These are phyloP conservation scores for Cephus spinipes DNA, from an alignment of 2,888 invertebrate species.

Conservation along the genomic window DNA sequence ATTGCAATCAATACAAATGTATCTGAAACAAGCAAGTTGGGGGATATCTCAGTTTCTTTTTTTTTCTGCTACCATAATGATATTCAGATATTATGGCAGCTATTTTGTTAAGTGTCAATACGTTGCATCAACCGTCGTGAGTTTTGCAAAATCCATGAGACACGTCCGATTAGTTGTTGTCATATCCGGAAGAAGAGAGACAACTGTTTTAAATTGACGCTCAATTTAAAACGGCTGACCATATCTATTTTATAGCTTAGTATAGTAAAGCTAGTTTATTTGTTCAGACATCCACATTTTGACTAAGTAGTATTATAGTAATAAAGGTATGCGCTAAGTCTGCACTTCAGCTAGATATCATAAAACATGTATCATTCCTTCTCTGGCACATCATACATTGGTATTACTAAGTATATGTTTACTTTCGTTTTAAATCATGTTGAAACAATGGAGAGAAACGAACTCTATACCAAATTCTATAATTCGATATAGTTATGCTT, in stretches of 20 bases:
- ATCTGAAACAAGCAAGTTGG: conserved; percentile 68
- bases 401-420: conserved; percentile 65
- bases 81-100: conserved; percentile 61
- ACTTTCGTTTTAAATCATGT: conserved; percentile 53
- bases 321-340: conserved; percentile 67
- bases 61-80: conserved; percentile 61
- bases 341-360: conserved; percentile 66
- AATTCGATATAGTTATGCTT: conserved; percentile 56
- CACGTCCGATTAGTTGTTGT: conserved; percentile 66
- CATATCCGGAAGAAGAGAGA: conserved; percentile 65
- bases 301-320: conserved; percentile 67
- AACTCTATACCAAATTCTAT: conserved; percentile 56
- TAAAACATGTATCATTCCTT: conserved; percentile 66
- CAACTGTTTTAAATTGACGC: conserved; percentile 53
- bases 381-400: conserved; percentile 66
- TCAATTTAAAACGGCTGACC: conserved; percentile 54
- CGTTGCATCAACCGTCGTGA: conserved; percentile 59
- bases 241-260: conserved; percentile 62
- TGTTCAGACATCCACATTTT: conserved; percentile 67
- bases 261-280: conserved; percentile 67
- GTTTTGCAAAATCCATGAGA: conserved; percentile 61
- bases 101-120: conserved; percentile 59
- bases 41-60: conserved; percentile 66
- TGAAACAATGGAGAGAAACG: conserved; percentile 56
- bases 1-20: conserved; percentile 69